A percentile compares a stretch with the other conserved stretches of the same genome.
These are phyloP conservation scores for Lordiphosa collinella DNA, from an alignment of 1,140 invertebrate species.

Conservation along the genomic window DNA sequence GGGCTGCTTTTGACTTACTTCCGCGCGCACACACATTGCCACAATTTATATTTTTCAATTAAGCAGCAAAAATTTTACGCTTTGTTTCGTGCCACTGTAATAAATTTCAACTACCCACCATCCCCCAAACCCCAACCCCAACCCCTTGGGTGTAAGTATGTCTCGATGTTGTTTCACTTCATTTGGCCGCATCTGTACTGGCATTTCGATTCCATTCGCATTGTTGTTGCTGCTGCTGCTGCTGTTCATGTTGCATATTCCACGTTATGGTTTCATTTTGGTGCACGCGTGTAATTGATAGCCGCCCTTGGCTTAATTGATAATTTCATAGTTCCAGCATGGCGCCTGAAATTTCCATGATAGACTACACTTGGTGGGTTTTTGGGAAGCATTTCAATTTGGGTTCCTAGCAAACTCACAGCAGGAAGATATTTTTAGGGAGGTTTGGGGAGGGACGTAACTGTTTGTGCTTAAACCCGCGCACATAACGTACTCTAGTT, in stretches of 20 bases:
- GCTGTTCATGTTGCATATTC: slow-evolving; percentile 23
- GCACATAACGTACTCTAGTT: too few species aligned
- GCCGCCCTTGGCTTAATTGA: slow-evolving; percentile 63
- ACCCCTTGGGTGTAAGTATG: background rate
- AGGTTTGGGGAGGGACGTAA: too few species aligned
- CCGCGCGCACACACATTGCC: slow-evolving; percentile 26
- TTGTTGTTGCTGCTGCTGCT: slow-evolving; percentile 12
- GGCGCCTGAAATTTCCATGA: too few species aligned
- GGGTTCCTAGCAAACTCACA: too few species aligned
- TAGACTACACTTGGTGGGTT: too few species aligned
- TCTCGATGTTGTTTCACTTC: slow-evolving; percentile 46
- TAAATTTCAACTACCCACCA: slow-evolving; percentile 63
- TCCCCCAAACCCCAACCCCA: background rate
- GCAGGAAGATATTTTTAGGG: too few species aligned
- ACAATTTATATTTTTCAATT: slow-evolving; percentile 77
- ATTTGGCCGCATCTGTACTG: slow-evolving; percentile 52
- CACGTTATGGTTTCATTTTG: slow-evolving; percentile 70
- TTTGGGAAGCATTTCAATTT: too few species aligned
- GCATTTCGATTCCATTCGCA: slow-evolving; percentile 40
- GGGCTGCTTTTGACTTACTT: slow-evolving; percentile 65
- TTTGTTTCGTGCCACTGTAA: slow-evolving; percentile 72
- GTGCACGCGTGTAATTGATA: slow-evolving; percentile 66
- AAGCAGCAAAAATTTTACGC: slow-evolving; percentile 75
- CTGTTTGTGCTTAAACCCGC: too few species aligned
- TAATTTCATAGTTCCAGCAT: slow-evolving; percentile 19